A percentile compares a stretch with the other conserved stretches of the same genome.
These are phyloP conservation scores for Notothenia coriiceps DNA, from an alignment of 2,113 vertebrate species.

Conservation along the genomic window DNA sequence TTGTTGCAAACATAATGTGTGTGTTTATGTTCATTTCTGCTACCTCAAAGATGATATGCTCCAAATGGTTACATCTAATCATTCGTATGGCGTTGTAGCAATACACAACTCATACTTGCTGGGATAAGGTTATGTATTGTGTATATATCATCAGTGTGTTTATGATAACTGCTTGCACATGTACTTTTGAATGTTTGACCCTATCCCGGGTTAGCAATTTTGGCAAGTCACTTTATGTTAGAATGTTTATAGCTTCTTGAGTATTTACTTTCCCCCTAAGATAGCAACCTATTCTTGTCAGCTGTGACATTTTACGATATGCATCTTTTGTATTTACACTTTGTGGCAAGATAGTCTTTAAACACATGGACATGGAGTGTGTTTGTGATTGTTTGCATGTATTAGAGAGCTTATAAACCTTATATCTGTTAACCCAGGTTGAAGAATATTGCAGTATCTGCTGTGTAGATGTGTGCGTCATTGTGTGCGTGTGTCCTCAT, in stretches of 20 bases:
- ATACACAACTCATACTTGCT: not conserved
- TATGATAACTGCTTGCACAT: constrained; percentile 18
- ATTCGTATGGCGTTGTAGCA: not conserved
- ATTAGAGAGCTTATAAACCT: not conserved
- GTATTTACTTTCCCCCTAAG: not conserved
- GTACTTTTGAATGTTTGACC: constrained; percentile 17
- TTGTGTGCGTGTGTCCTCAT: constrained; percentile 12
- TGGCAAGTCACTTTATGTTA: not conserved
- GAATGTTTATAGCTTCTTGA: constrained; percentile 25
- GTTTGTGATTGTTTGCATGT: not conserved
- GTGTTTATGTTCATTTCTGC: not conserved
- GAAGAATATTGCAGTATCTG: not conserved
- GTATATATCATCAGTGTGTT: constrained; percentile 13
- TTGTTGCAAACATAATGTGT: not conserved
- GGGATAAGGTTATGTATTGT: not conserved
- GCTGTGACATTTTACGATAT: not conserved
- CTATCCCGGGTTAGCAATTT: constrained; percentile 2
- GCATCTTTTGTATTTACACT: not conserved
- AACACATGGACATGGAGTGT: not conserved
- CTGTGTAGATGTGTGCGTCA: constrained; percentile 1
- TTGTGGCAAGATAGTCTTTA: not conserved
- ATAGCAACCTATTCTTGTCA: constrained; percentile 13
- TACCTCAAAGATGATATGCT: not conserved
- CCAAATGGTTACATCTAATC: not conserved
- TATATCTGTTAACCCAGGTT: not conserved